phyloP scores from a whole-genome alignment of 2,888 invertebrate species.

The Acrocyrtus sp. region DNA sequence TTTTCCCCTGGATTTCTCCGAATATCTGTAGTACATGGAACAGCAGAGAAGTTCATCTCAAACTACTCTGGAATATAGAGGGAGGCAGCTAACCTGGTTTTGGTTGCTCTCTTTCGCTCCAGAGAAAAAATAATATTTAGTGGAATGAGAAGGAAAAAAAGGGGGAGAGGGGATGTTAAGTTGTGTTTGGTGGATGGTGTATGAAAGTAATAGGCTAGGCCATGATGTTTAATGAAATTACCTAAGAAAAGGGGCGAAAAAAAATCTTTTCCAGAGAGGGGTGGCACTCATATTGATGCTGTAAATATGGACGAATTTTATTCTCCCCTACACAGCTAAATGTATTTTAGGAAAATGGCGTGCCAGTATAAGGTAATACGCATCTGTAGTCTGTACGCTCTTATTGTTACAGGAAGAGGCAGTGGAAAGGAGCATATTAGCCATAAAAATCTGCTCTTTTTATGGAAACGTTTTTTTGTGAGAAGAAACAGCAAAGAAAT shows the following conservation, averaged over 20 bases:
- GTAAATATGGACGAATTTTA: too few relatives aligned
- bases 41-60: too few relatives aligned
- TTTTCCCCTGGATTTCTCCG: too few relatives aligned
- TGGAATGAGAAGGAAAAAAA: not conserved
- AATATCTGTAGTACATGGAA: too few relatives aligned
- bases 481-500: conserved; percentile 30
- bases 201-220: conserved; percentile 39
- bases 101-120: conserved; percentile 1
- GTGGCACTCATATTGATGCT: too few relatives aligned
- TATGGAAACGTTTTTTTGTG: conserved; percentile 33
- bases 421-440: too few relatives aligned
- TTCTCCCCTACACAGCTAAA: too few relatives aligned
- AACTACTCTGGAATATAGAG: too few relatives aligned
- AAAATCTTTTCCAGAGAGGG: conserved; percentile 34
- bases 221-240: conserved; percentile 52
- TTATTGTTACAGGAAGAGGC: too few relatives aligned
- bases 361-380: too few relatives aligned
- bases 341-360: too few relatives aligned
- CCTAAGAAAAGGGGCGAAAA: conserved; percentile 37
- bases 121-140: conserved; percentile 22
- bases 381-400: too few relatives aligned
- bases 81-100: not conserved
- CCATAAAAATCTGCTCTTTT: conserved; percentile 38
- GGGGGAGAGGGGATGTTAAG: conserved; percentile 20
- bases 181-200: conserved; percentile 3